Base-by-base conservation (phyloP, 2,888 invertebrate genomes). In the Synergus umbraculus region DNA sequence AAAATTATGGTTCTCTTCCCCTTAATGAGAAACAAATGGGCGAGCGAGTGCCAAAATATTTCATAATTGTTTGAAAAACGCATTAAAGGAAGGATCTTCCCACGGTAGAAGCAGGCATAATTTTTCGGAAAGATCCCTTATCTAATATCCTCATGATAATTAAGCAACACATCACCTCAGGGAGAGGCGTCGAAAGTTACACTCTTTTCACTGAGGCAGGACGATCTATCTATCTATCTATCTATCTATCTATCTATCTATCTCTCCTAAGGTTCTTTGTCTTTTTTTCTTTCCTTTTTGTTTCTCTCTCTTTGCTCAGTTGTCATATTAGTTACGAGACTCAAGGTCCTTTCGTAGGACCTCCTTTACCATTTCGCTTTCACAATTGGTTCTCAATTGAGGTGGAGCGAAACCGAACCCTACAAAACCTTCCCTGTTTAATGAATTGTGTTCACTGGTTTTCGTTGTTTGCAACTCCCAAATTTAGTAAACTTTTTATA, bases 341-440 rank as follows among this genome's bases (percentile, higher is more conserved):
- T 73, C 73, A 29, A 54, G 49, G 54, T 49, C 54, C 15, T 73
- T 54, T 73, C 37, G 73, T 73, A 49, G 73, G 73, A 73, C 37
- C 69, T 54, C 49, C 69, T 69, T 69, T 49, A 44, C 46, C 29
- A 22, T 46, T 73, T 15, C 69, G 69, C 49, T 69, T 49, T 69
- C 49, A 69, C 69, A 69, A 49, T 69, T 49, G 49, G 69, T 69
- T 54, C 54, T 73, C 46, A 73, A 73, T 73, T 73, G 54, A 73
- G 49, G 46, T 73, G 22, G 60, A 22, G 22, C 22, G 22, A 22
- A 22, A 22, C 22, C 22, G 1, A 22, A 22, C 22, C 22, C 22
- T 22, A 22, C 22, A 22, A 22, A 22, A 22, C 22, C 22, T 22
- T 22, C 22, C 22, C 22, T 22, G 22, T 22, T 29, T 29, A 29